These are phyloP conservation scores for Eudyptes chrysolophus DNA, from an alignment of 2,113 vertebrate genomes.

Conservation along the genomic window DNA sequence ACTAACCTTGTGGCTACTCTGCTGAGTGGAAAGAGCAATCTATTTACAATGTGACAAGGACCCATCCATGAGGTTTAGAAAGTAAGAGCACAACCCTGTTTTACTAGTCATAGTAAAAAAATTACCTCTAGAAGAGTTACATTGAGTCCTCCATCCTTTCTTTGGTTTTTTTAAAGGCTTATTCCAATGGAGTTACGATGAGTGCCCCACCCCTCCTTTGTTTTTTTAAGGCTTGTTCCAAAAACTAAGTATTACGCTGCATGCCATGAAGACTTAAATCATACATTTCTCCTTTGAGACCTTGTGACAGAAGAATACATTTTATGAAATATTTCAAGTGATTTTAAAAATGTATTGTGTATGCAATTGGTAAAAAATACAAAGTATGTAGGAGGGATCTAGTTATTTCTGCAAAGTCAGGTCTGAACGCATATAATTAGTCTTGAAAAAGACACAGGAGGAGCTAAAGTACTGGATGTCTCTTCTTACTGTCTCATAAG, in stretches of 20 bases:
- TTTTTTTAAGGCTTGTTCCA: background rate
- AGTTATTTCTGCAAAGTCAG: background rate
- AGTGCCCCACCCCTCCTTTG: background rate
- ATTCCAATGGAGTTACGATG: background rate
- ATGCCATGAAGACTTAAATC: background rate
- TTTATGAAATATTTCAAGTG: background rate
- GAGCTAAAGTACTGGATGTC: background rate
- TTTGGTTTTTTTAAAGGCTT: background rate
- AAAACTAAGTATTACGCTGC: background rate
- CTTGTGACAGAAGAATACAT: background rate
- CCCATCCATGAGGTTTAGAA: background rate
- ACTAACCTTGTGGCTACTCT: background rate
- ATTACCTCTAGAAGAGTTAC: background rate
- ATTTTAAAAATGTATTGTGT: background rate
- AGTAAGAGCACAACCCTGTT: background rate
- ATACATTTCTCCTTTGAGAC: background rate
- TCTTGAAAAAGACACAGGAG: background rate
- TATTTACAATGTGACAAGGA: background rate
- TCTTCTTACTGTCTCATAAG: background rate
- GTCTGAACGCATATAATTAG: background rate
- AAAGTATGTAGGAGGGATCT: rapidly evolving
- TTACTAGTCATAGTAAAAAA: background rate
- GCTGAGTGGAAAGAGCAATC: background rate
- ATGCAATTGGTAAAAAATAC: background rate
- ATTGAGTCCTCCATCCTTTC: background rate